A percentile compares a stretch with the other conserved stretches of the same genome.
These are phyloP conservation scores for Amniataba percoides DNA, from an alignment of 2,797 vertebrate genomes.

Conservation along the genomic window DNA sequence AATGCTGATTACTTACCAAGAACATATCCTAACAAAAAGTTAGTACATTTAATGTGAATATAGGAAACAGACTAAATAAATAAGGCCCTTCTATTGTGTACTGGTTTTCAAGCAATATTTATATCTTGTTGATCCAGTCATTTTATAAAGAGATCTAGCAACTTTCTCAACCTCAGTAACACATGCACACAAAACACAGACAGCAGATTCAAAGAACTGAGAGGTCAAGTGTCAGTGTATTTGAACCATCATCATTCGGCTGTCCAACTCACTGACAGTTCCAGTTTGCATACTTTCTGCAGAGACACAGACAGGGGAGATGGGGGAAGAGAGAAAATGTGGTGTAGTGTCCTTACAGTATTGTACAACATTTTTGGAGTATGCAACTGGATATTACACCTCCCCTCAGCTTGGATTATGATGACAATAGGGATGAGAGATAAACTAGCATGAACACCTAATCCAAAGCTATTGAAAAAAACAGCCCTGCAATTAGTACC, in stretches of 20 bases:
- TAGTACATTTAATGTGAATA: not conserved
- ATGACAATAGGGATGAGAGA: slow-evolving; percentile 36
- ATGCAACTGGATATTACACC: slow-evolving; percentile 22
- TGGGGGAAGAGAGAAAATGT: slow-evolving; percentile 11
- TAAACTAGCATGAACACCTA: slow-evolving; percentile 15
- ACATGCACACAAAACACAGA: slow-evolving; percentile 70
- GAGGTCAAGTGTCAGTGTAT: slow-evolving; percentile 44
- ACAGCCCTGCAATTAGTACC: slow-evolving; percentile 26
- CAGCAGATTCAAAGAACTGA: slow-evolving; percentile 29
- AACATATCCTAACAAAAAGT: too few species aligned
- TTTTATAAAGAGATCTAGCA: slow-evolving; percentile 59
- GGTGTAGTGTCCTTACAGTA: slow-evolving; percentile 70
- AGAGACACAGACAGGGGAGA: slow-evolving; percentile 12
- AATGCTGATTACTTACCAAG: not conserved
- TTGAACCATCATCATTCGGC: slow-evolving; percentile 42
- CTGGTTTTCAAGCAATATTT: slow-evolving; percentile 60
- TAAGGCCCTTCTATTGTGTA: slow-evolving; percentile 3
- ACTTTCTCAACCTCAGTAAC: slow-evolving; percentile 50
- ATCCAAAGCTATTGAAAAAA: slow-evolving; percentile 20
- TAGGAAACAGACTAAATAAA: slow-evolving; percentile 24
- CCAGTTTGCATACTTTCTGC: slow-evolving; percentile 50
- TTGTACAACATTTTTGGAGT: slow-evolving; percentile 50
- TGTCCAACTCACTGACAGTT: slow-evolving; percentile 23
- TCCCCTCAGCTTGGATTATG: slow-evolving; percentile 17
- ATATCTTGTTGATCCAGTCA: slow-evolving; percentile 55